A percentile compares a stretch with the other conserved stretches of the same genome.
Conservation (phyloP, 2,797 vertebrate species). For the Enteromius treurensis region DNA sequence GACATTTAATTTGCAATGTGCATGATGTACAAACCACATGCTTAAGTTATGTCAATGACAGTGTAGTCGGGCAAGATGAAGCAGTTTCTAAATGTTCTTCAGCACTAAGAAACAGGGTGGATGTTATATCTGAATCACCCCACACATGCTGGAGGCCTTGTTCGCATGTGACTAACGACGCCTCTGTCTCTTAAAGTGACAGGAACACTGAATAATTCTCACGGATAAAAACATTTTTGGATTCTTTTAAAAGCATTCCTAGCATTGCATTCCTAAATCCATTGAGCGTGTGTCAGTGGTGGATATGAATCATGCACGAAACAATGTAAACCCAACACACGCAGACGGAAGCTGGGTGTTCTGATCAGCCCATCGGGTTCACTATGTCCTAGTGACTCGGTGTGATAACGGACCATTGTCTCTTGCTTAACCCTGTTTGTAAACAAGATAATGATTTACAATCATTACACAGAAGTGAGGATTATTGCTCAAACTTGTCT, state of each 20-base stretch:
- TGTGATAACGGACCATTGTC: neutral
- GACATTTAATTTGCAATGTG: neutral
- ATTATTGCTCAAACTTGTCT: neutral
- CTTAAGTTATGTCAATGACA: neutral
- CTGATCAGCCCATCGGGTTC: slow-evolving; percentile 9
- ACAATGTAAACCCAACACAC: neutral
- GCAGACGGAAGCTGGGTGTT: neutral
- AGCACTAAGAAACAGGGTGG: neutral
- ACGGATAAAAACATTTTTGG: neutral
- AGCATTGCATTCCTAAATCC: neutral
- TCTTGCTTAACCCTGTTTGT: neutral
- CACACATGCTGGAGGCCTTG: neutral
- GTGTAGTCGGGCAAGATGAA: neutral
- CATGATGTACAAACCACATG: neutral
- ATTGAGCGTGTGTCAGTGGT: neutral
- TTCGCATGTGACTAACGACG: slow-evolving; percentile 29
- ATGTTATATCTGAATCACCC: neutral
- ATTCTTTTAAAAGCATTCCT: neutral
- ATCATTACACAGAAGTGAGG: neutral
- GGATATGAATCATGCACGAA: slow-evolving; percentile 4
- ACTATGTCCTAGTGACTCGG: neutral
- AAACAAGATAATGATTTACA: neutral
- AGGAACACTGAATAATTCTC: neutral
- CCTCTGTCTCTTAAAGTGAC: slow-evolving; percentile 23
- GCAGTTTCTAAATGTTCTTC: neutral